A percentile compares a stretch with the other conserved stretches of the same genome.
These are phyloP conservation scores for Eira barbara DNA, from an alignment of 2,113 vertebrate genomes.

Conservation along the genomic window DNA sequence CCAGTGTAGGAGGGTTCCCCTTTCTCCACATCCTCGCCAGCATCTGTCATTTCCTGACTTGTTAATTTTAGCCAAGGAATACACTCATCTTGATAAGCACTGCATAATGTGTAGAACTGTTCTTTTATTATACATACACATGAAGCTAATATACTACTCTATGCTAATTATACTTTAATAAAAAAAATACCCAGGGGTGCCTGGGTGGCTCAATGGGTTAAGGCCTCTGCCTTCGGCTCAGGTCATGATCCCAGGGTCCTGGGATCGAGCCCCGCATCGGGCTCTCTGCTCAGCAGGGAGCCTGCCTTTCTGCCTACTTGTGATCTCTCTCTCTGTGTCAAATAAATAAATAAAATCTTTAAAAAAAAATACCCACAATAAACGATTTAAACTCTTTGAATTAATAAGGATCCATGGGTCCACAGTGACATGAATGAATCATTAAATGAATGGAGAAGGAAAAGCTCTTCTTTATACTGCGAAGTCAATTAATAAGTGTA, in stretches of 20 bases:
- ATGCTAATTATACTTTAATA: neutral
- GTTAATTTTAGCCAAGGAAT: neutral
- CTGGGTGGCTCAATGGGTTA: no score
- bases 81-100: neutral
- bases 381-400: constrained; percentile 3
- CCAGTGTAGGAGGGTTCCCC: no score
- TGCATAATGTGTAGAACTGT: neutral
- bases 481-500: neutral
- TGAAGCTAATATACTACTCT: neutral
- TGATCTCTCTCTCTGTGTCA: no score
- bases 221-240: no score
- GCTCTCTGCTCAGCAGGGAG: no score
- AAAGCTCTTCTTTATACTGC: neutral
- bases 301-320: no score
- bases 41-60: no score
- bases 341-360: no score
- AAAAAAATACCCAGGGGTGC: neutral
- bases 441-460: neutral
- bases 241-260: no score
- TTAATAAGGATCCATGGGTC: neutral
- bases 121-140: neutral
- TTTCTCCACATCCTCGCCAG: no score
- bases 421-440: neutral
- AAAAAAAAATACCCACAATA: neutral
- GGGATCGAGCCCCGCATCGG: no score